Evolutionary conservation across 1,140 invertebrate species (phyloP).

Genomic region (Lysiphlebus fabarum): DNA sequence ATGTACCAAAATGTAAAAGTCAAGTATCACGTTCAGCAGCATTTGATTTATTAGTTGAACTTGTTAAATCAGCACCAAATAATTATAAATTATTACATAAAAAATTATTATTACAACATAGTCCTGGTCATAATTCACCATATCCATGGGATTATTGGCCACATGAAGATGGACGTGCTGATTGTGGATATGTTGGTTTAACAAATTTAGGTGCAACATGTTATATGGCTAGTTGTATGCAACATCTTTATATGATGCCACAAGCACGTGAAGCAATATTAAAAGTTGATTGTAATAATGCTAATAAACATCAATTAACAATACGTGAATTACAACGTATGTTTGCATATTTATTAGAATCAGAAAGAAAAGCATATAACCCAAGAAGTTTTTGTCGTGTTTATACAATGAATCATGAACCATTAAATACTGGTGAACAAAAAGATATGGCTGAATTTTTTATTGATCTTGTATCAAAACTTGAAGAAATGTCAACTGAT

Average conservation of each 20-base stretch:
- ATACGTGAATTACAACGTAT: conserved; percentile 86
- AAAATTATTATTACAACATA: conserved; percentile 81
- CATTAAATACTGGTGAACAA: conserved; percentile 92
- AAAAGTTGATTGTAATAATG: conserved; percentile 62
- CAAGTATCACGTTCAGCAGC: conserved; percentile 81
- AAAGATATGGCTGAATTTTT: conserved; percentile 99
- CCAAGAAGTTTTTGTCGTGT: conserved; percentile 93
- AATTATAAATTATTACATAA: conserved; percentile 83
- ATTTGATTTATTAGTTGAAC: conserved; percentile 85
- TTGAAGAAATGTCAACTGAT: conserved; percentile 93
- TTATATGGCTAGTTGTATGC: conserved; percentile 96
- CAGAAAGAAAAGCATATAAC: conserved; percentile 92
- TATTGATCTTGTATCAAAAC: conserved; percentile 90
- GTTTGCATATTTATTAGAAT: conserved; percentile 93
- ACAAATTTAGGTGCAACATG: conserved; percentile 94
- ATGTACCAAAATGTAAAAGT: conserved; percentile 91
- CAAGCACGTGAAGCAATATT: conserved; percentile 81
- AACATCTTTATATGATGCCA: conserved; percentile 96
- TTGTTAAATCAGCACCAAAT: conserved; percentile 77
- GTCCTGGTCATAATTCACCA: conserved; percentile 75
- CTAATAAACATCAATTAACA: conserved; percentile 76
- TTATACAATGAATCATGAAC: conserved; percentile 95
- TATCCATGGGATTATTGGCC: conserved; percentile 98
- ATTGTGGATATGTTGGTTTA: conserved; percentile 90
- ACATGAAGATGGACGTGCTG: conserved; percentile 86